Evolutionary conservation across 2,888 invertebrate species (phyloP), one percentile per base, ranked within the genome.

Genomic region (Linnaemya tessellans): DNA sequence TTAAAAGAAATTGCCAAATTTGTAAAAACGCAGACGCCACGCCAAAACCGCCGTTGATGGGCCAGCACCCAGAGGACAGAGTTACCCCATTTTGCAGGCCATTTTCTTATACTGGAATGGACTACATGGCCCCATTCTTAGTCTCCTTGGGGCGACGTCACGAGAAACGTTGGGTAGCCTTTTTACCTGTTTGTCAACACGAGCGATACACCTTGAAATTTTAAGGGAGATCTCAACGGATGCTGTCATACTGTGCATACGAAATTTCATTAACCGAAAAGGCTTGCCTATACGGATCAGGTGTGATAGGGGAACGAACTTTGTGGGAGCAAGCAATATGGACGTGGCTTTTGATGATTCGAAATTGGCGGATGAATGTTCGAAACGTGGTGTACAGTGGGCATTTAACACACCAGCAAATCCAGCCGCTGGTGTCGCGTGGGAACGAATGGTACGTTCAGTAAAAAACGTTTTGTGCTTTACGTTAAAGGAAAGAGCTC

Each of bases 51-150:
- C 64, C 60, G 1, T 46, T 84, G 11, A 89, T 89, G 88, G 88
- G 87, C 0, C 87, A 87, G 68, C 43, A 86, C 3, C 87, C 86
- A 2, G 60, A 30, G 5, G 87, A 87, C 56, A 73, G 87, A 1
- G 60, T 86, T 0, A 84, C 82, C 4, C 87, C 88, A 1, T 87
- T 67, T 46, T 68, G 87, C 1, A 84, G 84, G n/a, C 73, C 87
- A 11, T 88, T 88, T 54, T 75, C 82, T 0, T 88, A 88, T 68
- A 87, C 87, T 9, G 88, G 88, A 4, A 4, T 80, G 0, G 75
- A 75, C 43, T 84, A 85, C 43, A 86, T 85, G 15, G 56, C 87
- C 13, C 87, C 87, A 1, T 74, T 81, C 65, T 65, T 43, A 8
- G 58, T 87, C 22, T 62, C 83, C 9, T 74, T 87, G 0, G 87